Percentiles rank a stretch among this genome's conserved stretches.
These are phyloP conservation scores for Pomatorhinus ruficollis DNA, from an alignment of 2,113 vertebrate genomes.

Conservation along the genomic window DNA sequence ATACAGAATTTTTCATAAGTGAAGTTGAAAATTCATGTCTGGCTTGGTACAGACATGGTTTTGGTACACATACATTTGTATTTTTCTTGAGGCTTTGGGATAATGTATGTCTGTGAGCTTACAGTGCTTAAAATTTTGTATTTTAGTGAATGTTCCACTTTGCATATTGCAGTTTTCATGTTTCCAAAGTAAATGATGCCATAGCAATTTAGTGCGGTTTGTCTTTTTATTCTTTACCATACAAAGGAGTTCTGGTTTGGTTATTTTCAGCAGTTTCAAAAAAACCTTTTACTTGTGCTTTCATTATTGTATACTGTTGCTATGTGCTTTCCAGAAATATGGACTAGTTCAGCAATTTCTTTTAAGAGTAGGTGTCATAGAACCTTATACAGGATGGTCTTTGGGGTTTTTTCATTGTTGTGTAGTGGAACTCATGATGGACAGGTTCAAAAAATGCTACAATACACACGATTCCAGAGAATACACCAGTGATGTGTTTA, in stretches of 20 bases:
- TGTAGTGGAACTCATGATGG: slow-evolving; percentile 39
- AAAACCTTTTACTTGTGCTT: slow-evolving; percentile 38
- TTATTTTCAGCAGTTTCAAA: not conserved
- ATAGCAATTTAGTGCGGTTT: not conserved
- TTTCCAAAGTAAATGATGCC: not conserved
- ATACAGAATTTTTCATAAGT: not conserved
- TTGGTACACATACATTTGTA: not conserved
- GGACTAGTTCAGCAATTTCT: slow-evolving; percentile 63
- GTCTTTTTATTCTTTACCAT: slow-evolving; percentile 10
- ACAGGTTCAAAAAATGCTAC: slow-evolving; percentile 11
- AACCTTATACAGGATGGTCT: slow-evolving; percentile 47
- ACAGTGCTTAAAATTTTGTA: not conserved
- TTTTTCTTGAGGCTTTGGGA: not conserved
- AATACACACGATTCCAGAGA: not conserved
- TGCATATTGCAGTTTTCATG: not conserved
- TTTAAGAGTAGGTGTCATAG: slow-evolving; percentile 44
- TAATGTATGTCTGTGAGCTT: not conserved
- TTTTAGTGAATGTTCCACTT: not conserved
- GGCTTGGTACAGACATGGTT: not conserved
- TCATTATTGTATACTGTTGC: slow-evolving; percentile 34
- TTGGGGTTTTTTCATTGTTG: slow-evolving; percentile 39
- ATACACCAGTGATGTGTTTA: not conserved
- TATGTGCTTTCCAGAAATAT: slow-evolving; percentile 61
- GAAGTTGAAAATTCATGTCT: not conserved
- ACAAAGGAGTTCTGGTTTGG: slow-evolving; percentile 26